Base-by-base conservation (phyloP, 2,113 vertebrate genomes). In the Orycteropus afer region DNA sequence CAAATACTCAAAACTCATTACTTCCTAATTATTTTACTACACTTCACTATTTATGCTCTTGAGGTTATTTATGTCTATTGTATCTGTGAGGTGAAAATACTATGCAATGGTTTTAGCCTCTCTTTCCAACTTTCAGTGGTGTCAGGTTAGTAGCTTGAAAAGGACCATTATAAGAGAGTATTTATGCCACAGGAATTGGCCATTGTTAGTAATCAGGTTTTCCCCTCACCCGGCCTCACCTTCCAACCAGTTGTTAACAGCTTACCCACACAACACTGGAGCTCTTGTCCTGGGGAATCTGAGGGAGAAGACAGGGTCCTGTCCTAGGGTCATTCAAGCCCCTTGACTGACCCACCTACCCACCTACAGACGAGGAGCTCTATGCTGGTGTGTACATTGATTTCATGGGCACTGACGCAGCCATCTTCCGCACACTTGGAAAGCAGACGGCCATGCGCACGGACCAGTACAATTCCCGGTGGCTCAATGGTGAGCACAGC, bases 401-500 rank as follows among this genome's bases (percentile, higher is more conserved):
- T 97, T 99, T 99, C 98, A 99, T 99, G 99, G 99, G 99, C 97
- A 99, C 99, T 0, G 99, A 99, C 0, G 99, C 99, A 0, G 99
- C 99, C 96, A 99, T 99, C 98, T 99, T 99, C 98, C 99, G 99
- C 92, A 99, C 99, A 0, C 99, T 99, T 96, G 99, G 99, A 96
- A 99, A 99, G 96, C 99, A 99, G 98, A 99, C 99, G 0, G 99
- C 99, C 97, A 99, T 99, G 99, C 99, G 99, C 97, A 99, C 99
- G 0, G 99, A 99, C 97, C 99, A 99, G 98, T 99, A 99, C 98
- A 99, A 99, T 96, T 99, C 99, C 63, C 99, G 99, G 97, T 99
- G 99, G 99, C 98, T 99, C 86, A 99, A 99, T 0, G 99, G 99
- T 99, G 96, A 98, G 98, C 76, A 14, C 32, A 0, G 17, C 47